Conservation (phyloP, 2,113 vertebrate species). For the Cichladusa arquata region DNA sequence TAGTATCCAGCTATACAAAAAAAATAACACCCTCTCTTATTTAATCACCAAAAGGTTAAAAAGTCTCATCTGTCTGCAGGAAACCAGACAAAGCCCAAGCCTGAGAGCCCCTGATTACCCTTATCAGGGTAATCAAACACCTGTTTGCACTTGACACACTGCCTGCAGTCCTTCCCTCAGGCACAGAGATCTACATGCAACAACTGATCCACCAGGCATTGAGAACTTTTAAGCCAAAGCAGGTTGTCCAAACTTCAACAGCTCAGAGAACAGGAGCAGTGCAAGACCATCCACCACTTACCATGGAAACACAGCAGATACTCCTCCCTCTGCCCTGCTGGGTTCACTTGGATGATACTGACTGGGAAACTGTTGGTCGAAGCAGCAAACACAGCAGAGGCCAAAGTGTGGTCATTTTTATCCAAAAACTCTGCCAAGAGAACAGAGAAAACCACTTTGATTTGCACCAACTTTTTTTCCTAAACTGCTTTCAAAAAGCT, state of each 20-base stretch:
- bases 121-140: not conserved
- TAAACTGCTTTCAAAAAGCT: not conserved
- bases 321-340: conserved; percentile 90
- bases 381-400: conserved; percentile 89
- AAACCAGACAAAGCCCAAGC: not conserved
- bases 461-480: not conserved
- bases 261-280: not conserved
- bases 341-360: conserved; percentile 92
- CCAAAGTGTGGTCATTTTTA: conserved; percentile 94
- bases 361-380: conserved; percentile 95
- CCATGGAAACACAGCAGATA: conserved; percentile 98
- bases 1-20: not conserved
- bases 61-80: not conserved
- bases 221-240: not conserved
- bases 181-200: not conserved
- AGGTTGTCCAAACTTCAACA: not conserved
- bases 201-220: not conserved
- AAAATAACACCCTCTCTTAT: not conserved
- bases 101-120: not conserved
- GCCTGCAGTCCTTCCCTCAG: not conserved
- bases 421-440: conserved; percentile 90
- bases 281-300: conserved; percentile 37
- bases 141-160: not conserved
- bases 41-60: not conserved
- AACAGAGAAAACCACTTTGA: not conserved